A percentile compares a stretch with the other conserved stretches of the same genome.
phyloP scores from a whole-genome alignment of 2,113 vertebrate genomes.

The Sorex fumeus region DNA sequence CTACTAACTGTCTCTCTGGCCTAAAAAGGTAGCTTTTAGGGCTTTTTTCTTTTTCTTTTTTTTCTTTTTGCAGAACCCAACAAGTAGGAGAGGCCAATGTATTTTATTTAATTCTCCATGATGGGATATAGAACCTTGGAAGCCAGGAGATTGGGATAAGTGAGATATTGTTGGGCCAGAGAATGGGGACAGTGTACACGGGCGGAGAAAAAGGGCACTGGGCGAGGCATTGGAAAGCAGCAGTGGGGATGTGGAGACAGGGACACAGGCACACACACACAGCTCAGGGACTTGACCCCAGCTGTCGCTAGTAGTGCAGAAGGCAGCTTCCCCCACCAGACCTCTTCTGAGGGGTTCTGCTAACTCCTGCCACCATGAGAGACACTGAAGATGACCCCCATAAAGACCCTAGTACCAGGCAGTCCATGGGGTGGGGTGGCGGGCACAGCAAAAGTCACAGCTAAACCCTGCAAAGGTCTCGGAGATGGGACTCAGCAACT shows the following conservation, averaged over 20 bases:
- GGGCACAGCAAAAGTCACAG: neutral
- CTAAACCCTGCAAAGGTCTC: neutral
- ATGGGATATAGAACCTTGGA: neutral
- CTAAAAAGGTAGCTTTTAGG: too few species aligned
- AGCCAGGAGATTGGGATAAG: neutral
- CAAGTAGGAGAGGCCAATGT: neutral
- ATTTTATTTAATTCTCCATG: neutral
- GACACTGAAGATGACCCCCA: neutral
- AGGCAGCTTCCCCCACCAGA: neutral
- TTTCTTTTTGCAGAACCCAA: too few species aligned
- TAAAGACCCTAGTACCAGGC: neutral
- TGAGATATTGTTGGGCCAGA: neutral
- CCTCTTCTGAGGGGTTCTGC: neutral
- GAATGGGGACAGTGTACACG: neutral
- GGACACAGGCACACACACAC: neutral
- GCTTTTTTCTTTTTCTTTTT: too few species aligned
- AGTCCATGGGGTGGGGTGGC: neutral
- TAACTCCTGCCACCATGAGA: neutral
- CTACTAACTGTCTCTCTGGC: too few species aligned
- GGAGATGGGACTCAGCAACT: neutral
- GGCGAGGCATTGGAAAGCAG: neutral
- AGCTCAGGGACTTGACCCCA: neutral
- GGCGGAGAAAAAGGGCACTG: neutral
- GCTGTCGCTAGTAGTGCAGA: neutral
- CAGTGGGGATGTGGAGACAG: neutral